Evolutionary conservation across 2,888 invertebrate genomes (phyloP), one percentile per base, ranked within the genome.

Genomic region (Ferdinandea cuprea): DNA sequence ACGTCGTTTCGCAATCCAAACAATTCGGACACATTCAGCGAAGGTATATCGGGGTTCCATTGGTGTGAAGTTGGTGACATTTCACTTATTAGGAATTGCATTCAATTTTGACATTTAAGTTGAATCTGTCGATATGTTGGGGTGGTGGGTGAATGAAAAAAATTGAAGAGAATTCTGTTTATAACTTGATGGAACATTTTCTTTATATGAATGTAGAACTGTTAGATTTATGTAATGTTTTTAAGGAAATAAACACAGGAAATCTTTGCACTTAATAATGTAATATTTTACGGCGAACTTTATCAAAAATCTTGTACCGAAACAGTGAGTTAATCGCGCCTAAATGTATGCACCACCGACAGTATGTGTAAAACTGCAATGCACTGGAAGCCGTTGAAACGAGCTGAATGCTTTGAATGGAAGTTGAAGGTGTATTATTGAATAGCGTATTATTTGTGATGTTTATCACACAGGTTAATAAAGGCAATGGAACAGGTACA

Each of bases 1-100:
- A 84, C 84, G 84, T 84, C 84, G 84, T 84, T 84, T 84, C 84
- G 84, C 84, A 84, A 84, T 84, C 84, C 84, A 84, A 84, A 84
- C 84, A 84, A 84, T 79, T 84, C 84, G 84, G 68, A 78, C 83
- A 78, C 83, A 79, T 84, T 79, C 78, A 84, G 84, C 84, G 73
- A 73, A 84, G 74, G 69, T 63, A 84, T 69, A 77, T 63, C 54
- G 58, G 48, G 52, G 73, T 30, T 48, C 68, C 68, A 56, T 61
- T 69, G 37, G 11, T 3, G 74, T 71, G 84, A 84, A 84, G 84
- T 84, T 84, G 46, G 84, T 37, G 17, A 44, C 78, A 72, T 48
- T 83, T 69, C 19, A 28, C 3, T 7, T 11, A 8, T 35, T 21
- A 30, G 9, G 21, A 81, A 59, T 52, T 83, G 72, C 78, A 72